Conservation (phyloP, 2,113 vertebrate species). For the Spea multiplicata region DNA sequence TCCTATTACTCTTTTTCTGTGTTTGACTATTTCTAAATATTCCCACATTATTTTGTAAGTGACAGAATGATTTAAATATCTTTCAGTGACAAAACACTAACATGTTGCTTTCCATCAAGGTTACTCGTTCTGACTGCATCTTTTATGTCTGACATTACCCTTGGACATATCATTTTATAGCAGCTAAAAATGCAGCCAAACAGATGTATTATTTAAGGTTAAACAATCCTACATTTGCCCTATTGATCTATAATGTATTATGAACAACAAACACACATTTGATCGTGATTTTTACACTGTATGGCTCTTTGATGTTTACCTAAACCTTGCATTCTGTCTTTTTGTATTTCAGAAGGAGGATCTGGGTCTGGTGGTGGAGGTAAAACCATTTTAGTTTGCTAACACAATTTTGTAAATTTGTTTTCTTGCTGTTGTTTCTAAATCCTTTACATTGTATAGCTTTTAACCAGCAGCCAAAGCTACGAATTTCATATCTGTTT, state of each 20-base stretch:
- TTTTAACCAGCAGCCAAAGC: no score
- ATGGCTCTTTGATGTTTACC: not conserved
- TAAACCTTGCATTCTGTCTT: conserved; percentile 34
- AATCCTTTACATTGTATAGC: no score
- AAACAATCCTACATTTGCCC: not conserved
- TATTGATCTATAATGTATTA: conserved; percentile 41
- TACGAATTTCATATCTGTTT: no score
- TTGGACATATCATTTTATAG: not conserved
- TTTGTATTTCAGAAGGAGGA: conserved; percentile 68
- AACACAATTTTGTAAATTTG: not conserved
- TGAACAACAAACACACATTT: no score
- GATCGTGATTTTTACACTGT: no score
- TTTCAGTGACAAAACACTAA: not conserved
- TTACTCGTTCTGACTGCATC: not conserved
- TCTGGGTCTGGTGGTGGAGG: conserved; percentile 82
- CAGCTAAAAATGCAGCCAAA: not conserved
- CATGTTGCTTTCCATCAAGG: not conserved
- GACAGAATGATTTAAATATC: not conserved
- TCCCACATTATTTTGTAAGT: no score
- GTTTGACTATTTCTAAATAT: no score
- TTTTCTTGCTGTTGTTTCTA: not conserved
- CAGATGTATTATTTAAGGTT: not conserved
- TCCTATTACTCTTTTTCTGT: no score
- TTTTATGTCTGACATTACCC: not conserved
- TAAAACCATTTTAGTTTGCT: conserved; percentile 56